Evolutionary conservation across 1,140 invertebrate genomes (phyloP), one percentile per base, ranked within the genome.

Genomic region (Prorops nasuta): DNA sequence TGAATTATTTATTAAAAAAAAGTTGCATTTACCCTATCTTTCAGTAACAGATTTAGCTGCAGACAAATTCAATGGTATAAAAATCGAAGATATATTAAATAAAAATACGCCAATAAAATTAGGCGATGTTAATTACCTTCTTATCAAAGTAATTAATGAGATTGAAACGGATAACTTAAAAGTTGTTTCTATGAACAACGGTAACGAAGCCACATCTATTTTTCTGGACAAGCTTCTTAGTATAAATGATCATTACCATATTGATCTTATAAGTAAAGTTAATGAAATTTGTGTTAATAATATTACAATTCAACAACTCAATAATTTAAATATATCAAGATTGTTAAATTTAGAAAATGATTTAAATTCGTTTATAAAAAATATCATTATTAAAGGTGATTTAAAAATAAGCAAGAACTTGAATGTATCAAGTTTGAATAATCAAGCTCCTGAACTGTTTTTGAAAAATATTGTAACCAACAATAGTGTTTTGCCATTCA

Each of bases 1-100:
- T n/a, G n/a, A n/a, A n/a, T n/a, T n/a, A n/a, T n/a, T n/a, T n/a
- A n/a, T n/a, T n/a, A n/a, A n/a, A n/a, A n/a, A n/a, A n/a, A n/a
- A n/a, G n/a, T n/a, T n/a, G n/a, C n/a, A 54, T 9, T 10, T 71
- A 12, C 34, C 32, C 8, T 22, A 51, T 21, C 42, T 71, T 3
- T 32, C 20, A 8, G 55, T 42, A 9, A 39, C 48, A 10, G 32
- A 62, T 12, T 38, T 71, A n/a, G 24, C 56, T 9, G 36, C 48
- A 1, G 18, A 56, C 4, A 15, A 10, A 16, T 71, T 49, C 45
- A 69, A 71, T 20, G 54, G 52, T 1, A 41, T 71, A 7, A 19
- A 21, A 0, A 31, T 67, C 6, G 7, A 47, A 1, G 18, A 35
- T 19, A 52, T 71, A 16, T 48, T 65, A 38, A 51, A 48, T 8